A percentile compares a stretch with the other conserved stretches of the same genome.
Evolutionary conservation across 2,113 vertebrate species (phyloP).

Genomic region (Calidris pygmaea): DNA sequence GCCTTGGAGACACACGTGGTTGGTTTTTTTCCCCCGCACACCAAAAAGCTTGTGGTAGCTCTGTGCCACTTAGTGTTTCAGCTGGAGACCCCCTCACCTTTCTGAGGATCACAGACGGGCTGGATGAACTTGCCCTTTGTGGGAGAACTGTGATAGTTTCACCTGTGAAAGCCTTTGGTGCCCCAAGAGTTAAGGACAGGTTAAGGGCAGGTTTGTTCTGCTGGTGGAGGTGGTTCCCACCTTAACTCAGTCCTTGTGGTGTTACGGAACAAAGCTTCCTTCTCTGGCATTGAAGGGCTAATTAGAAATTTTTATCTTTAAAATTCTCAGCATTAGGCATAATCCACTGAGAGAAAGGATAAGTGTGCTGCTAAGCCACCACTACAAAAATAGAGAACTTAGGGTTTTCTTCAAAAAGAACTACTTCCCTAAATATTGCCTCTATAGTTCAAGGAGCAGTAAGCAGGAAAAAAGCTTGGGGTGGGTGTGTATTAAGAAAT

Average conservation of each 20-base stretch:
- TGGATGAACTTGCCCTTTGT: no score
- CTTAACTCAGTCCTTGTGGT: accelerated
- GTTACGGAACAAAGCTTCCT: neutral
- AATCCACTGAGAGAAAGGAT: neutral
- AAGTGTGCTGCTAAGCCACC: neutral
- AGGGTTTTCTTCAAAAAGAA: neutral
- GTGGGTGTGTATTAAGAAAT: neutral
- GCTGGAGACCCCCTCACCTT: neutral
- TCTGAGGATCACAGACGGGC: neutral
- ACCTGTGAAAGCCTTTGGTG: neutral
- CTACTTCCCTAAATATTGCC: neutral
- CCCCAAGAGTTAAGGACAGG: neutral
- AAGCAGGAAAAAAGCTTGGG: neutral
- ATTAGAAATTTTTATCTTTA: neutral
- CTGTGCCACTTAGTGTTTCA: neutral
- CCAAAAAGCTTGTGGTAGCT: no score
- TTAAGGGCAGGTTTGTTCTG: neutral
- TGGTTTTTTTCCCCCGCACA: neutral
- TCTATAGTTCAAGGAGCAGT: neutral
- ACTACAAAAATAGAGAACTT: neutral
- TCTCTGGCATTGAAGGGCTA: neutral
- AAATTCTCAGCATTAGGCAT: no score
- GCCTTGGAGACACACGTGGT: neutral
- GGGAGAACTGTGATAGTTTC: neutral
- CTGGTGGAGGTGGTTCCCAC: neutral